Evolutionary conservation across 2,888 invertebrate species (phyloP), one percentile per base, ranked within the genome.

Genomic region (Dryococelus australis): DNA sequence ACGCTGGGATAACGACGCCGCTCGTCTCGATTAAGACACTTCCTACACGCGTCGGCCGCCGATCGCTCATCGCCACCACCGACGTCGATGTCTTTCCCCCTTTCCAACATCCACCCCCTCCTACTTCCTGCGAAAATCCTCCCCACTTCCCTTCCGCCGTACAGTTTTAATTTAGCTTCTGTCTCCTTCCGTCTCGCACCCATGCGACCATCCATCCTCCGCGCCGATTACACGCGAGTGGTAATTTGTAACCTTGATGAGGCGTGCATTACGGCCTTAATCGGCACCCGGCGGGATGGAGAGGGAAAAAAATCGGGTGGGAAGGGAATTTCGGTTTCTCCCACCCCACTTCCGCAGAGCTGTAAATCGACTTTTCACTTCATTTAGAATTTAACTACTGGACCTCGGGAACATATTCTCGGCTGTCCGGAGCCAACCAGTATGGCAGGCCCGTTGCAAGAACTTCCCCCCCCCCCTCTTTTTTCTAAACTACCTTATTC

Each of bases 11-110:
- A 65, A 65, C 65, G 65, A 65, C 65, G 65, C n/a, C 65, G 6
- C 65, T 65, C 65, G 65, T 65, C 65, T 65, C 65, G 65, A 65
- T 65, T 65, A 65, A 65, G 65, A 65, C 65, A 65, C 65, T 65
- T 65, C 65, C 65, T 65, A 8, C 65, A 9, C 24, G 65, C 65
- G 65, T 16, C 65, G 65, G 20, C 20, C 65, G 65, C 65, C 65
- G 65, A 65, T 65, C 65, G 65, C 65, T 65, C 65, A 65, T 65
- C 65, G 65, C 65, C 65, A 65, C 65, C 65, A 65, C n/a, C 65
- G 65, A 65, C 65, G n/a, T 65, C 65, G 20, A n/a, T 24, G 20
- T n/a, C 24, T 65, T 20, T 24, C 65, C 20, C n/a, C 65, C 65
- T 20, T 16, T n/a, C 65, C 65, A 12, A 51, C 51, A 51, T 8